Evolutionary conservation across 92 coral and sea anemone genomes (phyloP).

Genomic region (Plumapathes pennacea): DNA sequence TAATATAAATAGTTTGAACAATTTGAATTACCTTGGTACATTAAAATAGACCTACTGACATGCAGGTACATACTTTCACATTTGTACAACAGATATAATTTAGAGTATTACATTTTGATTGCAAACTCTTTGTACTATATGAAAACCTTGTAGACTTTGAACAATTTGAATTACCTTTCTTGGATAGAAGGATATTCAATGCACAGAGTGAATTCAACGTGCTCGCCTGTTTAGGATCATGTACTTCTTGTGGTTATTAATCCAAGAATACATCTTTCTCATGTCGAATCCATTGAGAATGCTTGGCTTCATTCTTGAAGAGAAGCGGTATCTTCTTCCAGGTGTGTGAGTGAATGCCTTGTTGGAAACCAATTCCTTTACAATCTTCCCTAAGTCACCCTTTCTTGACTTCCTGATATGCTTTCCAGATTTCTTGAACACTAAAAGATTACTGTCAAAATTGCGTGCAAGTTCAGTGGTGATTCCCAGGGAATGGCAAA

Average conservation of each 20-base stretch:
- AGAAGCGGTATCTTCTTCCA: conserved; percentile 47
- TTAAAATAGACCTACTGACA: no score
- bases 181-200: neutral
- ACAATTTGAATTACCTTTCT: no score
- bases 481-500: conserved; percentile 60
- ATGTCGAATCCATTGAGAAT: conserved; percentile 53
- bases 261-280: conserved; percentile 64
- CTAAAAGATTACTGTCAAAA: conserved; percentile 47
- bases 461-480: conserved; percentile 44
- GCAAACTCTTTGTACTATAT: no score
- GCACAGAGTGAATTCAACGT: no score
- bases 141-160: no score
- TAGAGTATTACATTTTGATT: no score
- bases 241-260: conserved; percentile 54
- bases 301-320: conserved; percentile 50
- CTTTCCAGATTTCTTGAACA: conserved; percentile 61
- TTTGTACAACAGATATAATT: no score
- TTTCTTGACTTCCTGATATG: conserved; percentile 52
- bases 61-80: no score
- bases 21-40: no score
- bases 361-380: conserved; percentile 40
- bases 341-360: conserved; percentile 56
- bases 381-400: conserved; percentile 56
- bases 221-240: conserved; percentile 65
- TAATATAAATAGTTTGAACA: no score